phyloP scores from a whole-genome alignment of 2,888 invertebrate genomes.

The Oscheius sp. region DNA sequence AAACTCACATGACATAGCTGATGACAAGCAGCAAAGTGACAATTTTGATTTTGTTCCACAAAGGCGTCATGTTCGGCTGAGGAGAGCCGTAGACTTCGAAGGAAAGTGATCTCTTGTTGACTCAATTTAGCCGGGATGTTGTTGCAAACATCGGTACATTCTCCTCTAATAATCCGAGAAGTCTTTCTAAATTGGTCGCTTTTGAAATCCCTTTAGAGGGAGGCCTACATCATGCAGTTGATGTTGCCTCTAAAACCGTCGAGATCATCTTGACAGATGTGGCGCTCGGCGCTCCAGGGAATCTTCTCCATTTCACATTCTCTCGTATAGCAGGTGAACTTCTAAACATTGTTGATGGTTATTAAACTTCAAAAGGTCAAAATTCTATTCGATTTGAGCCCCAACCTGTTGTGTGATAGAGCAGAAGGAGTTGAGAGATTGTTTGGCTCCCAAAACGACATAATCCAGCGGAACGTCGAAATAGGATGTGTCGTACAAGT shows the following conservation, averaged over 20 bases:
- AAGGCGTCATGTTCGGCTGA: conserved; percentile 33
- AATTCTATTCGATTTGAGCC: conserved; percentile 32
- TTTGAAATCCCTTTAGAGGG: neutral
- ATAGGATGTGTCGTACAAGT: conserved; percentile 42
- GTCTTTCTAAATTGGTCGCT: conserved; percentile 33
- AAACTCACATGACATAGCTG: conserved; percentile 50
- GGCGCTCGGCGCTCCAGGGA: conserved; percentile 46
- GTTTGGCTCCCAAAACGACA: conserved; percentile 34
- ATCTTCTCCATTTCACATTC: conserved; percentile 33
- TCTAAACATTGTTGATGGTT: neutral
- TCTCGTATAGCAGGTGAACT: conserved; percentile 20
- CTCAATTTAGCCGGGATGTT: conserved; percentile 18
- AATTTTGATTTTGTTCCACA: conserved; percentile 44
- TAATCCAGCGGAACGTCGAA: conserved; percentile 46
- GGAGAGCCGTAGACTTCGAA: conserved; percentile 4
- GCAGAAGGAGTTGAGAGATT: conserved; percentile 41
- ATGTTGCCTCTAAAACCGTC: conserved; percentile 40
- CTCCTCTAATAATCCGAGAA: conserved; percentile 36
- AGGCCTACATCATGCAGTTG: conserved; percentile 37
- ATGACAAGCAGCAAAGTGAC: conserved; percentile 48
- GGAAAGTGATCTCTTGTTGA: conserved; percentile 16
- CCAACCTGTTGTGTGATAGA: conserved; percentile 38
- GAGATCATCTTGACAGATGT: conserved; percentile 41
- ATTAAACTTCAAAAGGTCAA: too few relatives aligned
- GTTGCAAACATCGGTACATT: conserved; percentile 45